phyloP scores from a whole-genome alignment of 2,113 vertebrate genomes.

The Albula goreensis region DNA sequence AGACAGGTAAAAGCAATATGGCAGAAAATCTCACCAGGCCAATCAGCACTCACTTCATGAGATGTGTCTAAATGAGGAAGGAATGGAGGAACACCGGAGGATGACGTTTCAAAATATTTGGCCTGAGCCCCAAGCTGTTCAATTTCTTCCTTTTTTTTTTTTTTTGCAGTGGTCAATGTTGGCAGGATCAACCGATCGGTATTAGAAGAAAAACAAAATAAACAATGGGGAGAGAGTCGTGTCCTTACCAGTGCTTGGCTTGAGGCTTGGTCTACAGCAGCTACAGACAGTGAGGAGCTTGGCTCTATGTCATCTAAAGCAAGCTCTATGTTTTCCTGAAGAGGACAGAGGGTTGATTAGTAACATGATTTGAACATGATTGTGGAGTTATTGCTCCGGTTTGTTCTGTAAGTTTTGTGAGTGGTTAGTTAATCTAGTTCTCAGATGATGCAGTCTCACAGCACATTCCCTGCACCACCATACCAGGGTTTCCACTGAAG shows the following conservation, averaged over 20 bases:
- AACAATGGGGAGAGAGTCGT: conserved; percentile 1
- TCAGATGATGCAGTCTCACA: not conserved
- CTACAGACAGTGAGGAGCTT: conserved; percentile 77
- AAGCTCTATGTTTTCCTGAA: conserved; percentile 94
- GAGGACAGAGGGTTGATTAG: conserved; percentile 69
- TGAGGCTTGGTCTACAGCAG: conserved; percentile 88
- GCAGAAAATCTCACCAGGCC: too few relatives aligned
- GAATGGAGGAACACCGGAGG: too few relatives aligned
- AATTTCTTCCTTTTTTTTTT: not conserved
- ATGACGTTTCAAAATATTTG: too few relatives aligned
- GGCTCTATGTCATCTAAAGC: conserved; percentile 89
- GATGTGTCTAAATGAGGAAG: too few relatives aligned
- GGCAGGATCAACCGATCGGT: not conserved
- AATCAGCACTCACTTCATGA: too few relatives aligned
- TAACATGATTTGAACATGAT: conserved; percentile 26
- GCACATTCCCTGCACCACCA: not conserved
- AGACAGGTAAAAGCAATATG: too few relatives aligned
- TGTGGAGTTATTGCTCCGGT: conserved; percentile 11
- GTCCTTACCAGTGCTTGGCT: conserved; percentile 90
- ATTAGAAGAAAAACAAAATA: conserved; percentile 23
- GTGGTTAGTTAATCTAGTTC: conserved; percentile 37
- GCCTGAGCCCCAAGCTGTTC: not conserved
- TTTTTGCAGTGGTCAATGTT: not conserved
- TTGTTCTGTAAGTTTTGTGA: conserved; percentile 13
- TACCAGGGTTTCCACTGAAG: not conserved